phyloP scores from a whole-genome alignment of 1,140 invertebrate species.

The Drosophila sturtevanti region DNA sequence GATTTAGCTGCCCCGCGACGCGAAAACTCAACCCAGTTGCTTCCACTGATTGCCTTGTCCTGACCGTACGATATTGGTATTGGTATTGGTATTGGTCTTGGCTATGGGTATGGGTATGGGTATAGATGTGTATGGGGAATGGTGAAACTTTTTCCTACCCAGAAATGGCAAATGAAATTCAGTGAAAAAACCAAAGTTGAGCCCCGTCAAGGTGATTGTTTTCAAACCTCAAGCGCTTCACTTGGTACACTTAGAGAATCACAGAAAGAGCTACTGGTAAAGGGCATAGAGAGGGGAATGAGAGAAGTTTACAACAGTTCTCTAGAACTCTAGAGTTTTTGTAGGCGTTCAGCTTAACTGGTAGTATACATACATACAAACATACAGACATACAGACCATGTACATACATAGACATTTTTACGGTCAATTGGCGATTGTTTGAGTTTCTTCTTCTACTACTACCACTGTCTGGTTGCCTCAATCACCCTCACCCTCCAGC shows the following conservation, averaged over 20 bases:
- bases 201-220: constrained; percentile 71
- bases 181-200: constrained; percentile 12
- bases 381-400: not conserved
- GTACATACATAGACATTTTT: constrained; percentile 69
- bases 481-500: not conserved
- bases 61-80: constrained; percentile 5
- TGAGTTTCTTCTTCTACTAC: constrained; percentile 28
- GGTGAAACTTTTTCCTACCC: constrained; percentile 15
- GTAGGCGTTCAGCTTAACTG: constrained; percentile 62
- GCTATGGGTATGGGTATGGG: constrained; percentile 1
- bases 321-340: constrained; percentile 22
- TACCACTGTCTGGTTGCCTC: not conserved
- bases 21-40: constrained; percentile 51
- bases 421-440: constrained; percentile 78
- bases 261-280: not conserved
- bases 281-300: not conserved
- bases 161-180: constrained; percentile 63
- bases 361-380: constrained; percentile 11
- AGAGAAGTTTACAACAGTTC: constrained; percentile 43
- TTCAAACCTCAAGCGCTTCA: constrained; percentile 75
- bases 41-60: constrained; percentile 66
- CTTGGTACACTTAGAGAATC: constrained; percentile 58
- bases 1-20: constrained; percentile 70
- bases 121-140: not conserved
- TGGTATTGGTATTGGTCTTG: not conserved